These are phyloP conservation scores for Anguilla megastoma DNA, from an alignment of 2,797 vertebrate species.

Conservation along the genomic window DNA sequence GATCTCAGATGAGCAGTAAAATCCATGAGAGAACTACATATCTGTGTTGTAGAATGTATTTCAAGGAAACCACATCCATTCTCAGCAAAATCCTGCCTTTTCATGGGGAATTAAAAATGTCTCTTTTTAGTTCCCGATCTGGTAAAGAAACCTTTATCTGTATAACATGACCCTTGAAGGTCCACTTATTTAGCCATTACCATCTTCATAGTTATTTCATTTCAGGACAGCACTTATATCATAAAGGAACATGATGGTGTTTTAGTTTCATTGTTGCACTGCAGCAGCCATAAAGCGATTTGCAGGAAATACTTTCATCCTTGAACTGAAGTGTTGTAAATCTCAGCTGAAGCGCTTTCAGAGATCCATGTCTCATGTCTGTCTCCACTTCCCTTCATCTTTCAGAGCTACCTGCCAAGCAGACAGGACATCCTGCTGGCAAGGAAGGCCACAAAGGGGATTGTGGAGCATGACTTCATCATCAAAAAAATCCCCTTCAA, in stretches of 20 bases:
- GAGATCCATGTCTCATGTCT: neutral
- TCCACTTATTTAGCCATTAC: neutral
- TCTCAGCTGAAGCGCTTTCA: neutral
- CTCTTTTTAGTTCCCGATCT: neutral
- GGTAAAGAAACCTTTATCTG: conserved; percentile 8
- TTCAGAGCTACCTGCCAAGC: conserved; percentile 88
- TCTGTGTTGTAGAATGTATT: conserved; percentile 36
- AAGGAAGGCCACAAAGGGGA: conserved; percentile 93
- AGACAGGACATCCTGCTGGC: conserved; percentile 94
- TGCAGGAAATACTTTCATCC: neutral
- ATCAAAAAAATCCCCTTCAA: conserved; percentile 98
- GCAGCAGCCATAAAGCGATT: neutral
- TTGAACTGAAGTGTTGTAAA: neutral
- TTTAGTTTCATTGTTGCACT: neutral
- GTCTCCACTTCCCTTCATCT: conserved; percentile 35
- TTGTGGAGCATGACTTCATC: conserved; percentile 94
- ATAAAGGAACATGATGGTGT: neutral
- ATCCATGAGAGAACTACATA: conserved; percentile 19
- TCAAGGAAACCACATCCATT: conserved; percentile 38
- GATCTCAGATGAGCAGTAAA: conserved; percentile 42
- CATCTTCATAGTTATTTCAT: neutral
- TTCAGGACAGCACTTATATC: neutral
- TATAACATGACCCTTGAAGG: neutral
- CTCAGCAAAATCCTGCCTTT: conserved; percentile 28
- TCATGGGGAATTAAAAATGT: neutral